A percentile compares a stretch with the other conserved stretches of the same genome.
phyloP scores from a whole-genome alignment of 2,797 vertebrate species.

The Takifugu rubripes region DNA sequence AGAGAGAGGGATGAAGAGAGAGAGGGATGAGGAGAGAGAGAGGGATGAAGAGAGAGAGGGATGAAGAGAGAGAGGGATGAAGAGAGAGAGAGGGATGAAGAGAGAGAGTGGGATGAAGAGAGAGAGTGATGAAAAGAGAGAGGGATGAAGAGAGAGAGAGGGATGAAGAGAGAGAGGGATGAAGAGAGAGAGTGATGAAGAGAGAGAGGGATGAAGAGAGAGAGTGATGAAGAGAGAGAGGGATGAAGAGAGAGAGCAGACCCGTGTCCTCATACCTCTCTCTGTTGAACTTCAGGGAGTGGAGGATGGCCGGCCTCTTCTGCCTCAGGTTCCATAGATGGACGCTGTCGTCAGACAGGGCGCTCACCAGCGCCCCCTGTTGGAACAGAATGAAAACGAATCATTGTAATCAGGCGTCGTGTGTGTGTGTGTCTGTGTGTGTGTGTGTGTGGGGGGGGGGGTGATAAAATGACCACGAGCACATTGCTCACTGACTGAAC shows the following conservation, averaged over 20 bases:
- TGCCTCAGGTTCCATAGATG: slow-evolving; percentile 98
- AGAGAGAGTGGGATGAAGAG: too few species aligned
- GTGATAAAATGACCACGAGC: too few species aligned
- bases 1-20: too few species aligned
- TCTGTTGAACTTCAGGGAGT: slow-evolving; percentile 96
- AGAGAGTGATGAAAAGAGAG: too few species aligned
- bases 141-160: not conserved
- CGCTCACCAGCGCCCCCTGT: slow-evolving; percentile 96
- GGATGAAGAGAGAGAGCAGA: not conserved
- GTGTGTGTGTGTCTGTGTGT: too few species aligned
- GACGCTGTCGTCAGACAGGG: slow-evolving; percentile 93
- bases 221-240: not conserved
- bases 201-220: slow-evolving; percentile 15
- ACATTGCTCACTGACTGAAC: not conserved
- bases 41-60: too few species aligned
- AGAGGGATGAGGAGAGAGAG: too few species aligned
- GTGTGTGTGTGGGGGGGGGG: too few species aligned
- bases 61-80: too few species aligned
- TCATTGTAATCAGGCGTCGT: too few species aligned
- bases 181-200: slow-evolving; percentile 8
- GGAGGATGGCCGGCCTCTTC: slow-evolving; percentile 95
- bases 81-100: too few species aligned
- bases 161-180: not conserved
- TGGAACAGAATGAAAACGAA: not conserved
- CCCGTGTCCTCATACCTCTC: slow-evolving; percentile 82